Base-by-base conservation (phyloP, 1,140 invertebrate species). In the Muscidifurax raptorellus region DNA sequence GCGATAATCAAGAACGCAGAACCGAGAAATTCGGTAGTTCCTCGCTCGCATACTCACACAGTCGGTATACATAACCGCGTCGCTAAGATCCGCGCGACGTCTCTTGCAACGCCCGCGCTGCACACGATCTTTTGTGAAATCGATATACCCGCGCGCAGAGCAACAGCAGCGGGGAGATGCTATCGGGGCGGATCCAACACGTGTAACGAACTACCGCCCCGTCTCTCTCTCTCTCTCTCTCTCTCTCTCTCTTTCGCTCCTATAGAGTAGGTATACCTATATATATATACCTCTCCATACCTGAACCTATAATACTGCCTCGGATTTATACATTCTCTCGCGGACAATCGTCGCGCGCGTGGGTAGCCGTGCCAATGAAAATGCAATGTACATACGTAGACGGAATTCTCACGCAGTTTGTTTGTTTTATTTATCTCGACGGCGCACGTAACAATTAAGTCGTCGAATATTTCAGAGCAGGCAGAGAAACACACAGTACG, bases 201-300 rank as follows among this genome's bases (percentile, higher is more conserved):
- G 91, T 93, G 92, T 93, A 92, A 92, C 90, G 88, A 92, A 93
- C 91, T 92, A 92, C 91, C 87, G 91, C 87, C 79, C 25, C 72
- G 79, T 36, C 76, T 71, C 67, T 84, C 25, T 10, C 28, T 40
- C 36, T 40, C 36, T 40, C 36, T 40, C 7, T 40, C 36, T 9
- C 32, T 36, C 32, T 36, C 32, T 36, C 32, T 36, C 32, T 36
- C 32, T 36, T 7, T 36, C 32, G 5, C 32, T 36, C 10, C 5
- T 40, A 40, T 40, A 40, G 36, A 40, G 36, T 40, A 2, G 6
- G 22, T 67, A 30, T 44, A 27, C 52, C 44, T 9, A 76, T 28
- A 47, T 32, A 47, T n/a, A 7, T 78, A 81, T 40, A 32, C 80
- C 28, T 59, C 28, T 32, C 47, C 22, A n/a, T 59, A 59, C 6